A percentile compares a stretch with the other conserved stretches of the same genome.
These are phyloP conservation scores for Drosophila barbarae DNA, from an alignment of 2,888 invertebrate genomes.

Conservation along the genomic window DNA sequence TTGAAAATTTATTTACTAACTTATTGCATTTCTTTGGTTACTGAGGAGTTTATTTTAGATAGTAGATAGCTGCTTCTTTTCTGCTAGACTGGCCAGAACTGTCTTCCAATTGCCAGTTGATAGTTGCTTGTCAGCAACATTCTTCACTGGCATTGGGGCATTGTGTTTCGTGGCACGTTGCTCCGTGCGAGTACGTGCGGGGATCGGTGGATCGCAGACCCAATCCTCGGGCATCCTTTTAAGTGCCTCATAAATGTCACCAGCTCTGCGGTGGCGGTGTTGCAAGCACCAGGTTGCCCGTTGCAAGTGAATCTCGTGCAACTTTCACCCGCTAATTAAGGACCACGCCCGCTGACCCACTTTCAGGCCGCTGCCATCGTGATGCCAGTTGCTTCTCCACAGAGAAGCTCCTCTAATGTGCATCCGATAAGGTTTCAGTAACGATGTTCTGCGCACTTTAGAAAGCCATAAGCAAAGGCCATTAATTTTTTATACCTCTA, in stretches of 20 bases:
- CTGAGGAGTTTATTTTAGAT: not conserved
- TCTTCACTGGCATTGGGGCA: constrained; percentile 57
- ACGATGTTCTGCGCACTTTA: constrained; percentile 1
- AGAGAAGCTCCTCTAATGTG: constrained; percentile 2
- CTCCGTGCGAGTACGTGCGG: constrained; percentile 56
- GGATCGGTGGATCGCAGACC: constrained; percentile 7
- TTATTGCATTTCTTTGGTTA: not conserved
- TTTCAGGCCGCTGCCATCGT: constrained; percentile 44
- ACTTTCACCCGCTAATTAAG: constrained; percentile 59
- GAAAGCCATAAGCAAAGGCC: not conserved
- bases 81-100: not conserved
- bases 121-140: constrained; percentile 57
- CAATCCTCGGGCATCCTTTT: constrained; percentile 65
- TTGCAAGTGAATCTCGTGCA: constrained; percentile 62
- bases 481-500: not conserved
- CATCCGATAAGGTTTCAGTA: not conserved
- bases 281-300: constrained; percentile 6
- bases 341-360: constrained; percentile 65
- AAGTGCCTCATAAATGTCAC: constrained; percentile 70
- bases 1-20: not conserved
- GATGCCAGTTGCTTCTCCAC: constrained; percentile 16
- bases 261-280: constrained; percentile 43
- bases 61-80: not conserved
- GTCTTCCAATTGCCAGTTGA: not conserved
- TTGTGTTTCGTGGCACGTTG: constrained; percentile 59